Evolutionary conservation across 1,140 invertebrate species (phyloP), one percentile per base, ranked within the genome.

Genomic region (Achroia grisella): DNA sequence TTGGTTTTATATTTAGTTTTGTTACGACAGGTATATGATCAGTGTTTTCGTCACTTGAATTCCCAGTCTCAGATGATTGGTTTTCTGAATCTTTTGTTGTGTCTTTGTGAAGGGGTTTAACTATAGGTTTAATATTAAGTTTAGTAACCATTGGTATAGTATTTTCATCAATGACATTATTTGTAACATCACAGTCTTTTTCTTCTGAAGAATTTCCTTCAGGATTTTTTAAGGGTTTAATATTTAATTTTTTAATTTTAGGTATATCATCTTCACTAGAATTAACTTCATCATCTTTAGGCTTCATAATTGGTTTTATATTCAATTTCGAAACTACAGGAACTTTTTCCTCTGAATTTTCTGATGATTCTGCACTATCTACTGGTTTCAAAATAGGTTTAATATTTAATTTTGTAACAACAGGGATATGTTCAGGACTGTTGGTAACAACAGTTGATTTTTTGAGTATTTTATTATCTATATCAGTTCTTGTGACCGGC

Each of bases 271-370:
- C 77, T 75, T 70, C 57, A 53, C 59, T 79, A 78, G 45, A 69
- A 62, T 81, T 72, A 73, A 81, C 48, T 60, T 79, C 74, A 72
- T 68, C 78, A 74, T 79, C 69, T 60, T 81, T 82, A 77, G 81
- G 79, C 54, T 77, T 80, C 57, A 80, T 40, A 58, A 83, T 58
- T 62, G 78, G 75, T 71, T 83, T 85, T 51, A 85, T 85, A 72
- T 80, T 83, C 67, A 83, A 64, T 73, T 85, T 85, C 69, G 78
- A 79, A 64, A 82, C 71, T 73, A 82, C 75, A 79, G 81, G 81
- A 76, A 82, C 70, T 72, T 74, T 78, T 33, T 73, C 62, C 37
- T 78, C 73, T 34, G 64, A 45, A 56, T 42, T 56, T 40, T 74
- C 67, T 45, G 67, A 55, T 47, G 54, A 48, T 56, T 79, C 70